Base-by-base conservation (phyloP, 2,113 vertebrate species). In the Prietella phreatophila region DNA sequence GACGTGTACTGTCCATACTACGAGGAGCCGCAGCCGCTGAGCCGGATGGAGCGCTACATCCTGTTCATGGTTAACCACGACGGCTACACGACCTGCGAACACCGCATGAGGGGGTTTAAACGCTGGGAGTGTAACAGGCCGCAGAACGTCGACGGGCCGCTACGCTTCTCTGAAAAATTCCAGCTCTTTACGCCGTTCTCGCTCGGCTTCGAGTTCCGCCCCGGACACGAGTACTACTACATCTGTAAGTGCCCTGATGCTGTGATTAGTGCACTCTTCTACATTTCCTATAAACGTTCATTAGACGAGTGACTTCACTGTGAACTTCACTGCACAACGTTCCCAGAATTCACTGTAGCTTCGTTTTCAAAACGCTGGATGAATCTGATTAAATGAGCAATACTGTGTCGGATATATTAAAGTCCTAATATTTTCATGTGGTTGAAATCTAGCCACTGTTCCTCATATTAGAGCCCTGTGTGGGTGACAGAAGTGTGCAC, bases 101-200 rank as follows among this genome's bases (percentile, higher is more conserved):
- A 98, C 93, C 94, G 97, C 86, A 97, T 98, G 94, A 95, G 96
- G 0, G 97, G 98, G 93, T 98, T 98, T 95, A 98, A 98, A 88
- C 97, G 97, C 91, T 99, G 98, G 97, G 97, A 98, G 92, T 99
- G 98, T 93, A 99, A 99, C 95, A 94, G 97, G 4, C 98, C 98
- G 5, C 96, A 95, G 7, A 96, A 97, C 5, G 96, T 97, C 0
- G 97, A 96, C 50, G 97, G 97, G 2, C 97, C 97, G 9, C 97
- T 99, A 92, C 97, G 97, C 92, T 99, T 99, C 92, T 99, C 98
- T 0, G 98, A 99, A 94, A 99, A 99, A 93, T 99, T 99, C 93
- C 98, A 99, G 94, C 97, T 99, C 94, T 99, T 99, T 96, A 99
- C 98, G 0, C 98, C 98, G 58, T 99, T 99, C 95, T 99, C 98